Percentiles rank a stretch among this genome's conserved stretches.
phyloP scores from a whole-genome alignment of 2,888 invertebrate genomes.

The Scotopteryx bipunctaria region DNA sequence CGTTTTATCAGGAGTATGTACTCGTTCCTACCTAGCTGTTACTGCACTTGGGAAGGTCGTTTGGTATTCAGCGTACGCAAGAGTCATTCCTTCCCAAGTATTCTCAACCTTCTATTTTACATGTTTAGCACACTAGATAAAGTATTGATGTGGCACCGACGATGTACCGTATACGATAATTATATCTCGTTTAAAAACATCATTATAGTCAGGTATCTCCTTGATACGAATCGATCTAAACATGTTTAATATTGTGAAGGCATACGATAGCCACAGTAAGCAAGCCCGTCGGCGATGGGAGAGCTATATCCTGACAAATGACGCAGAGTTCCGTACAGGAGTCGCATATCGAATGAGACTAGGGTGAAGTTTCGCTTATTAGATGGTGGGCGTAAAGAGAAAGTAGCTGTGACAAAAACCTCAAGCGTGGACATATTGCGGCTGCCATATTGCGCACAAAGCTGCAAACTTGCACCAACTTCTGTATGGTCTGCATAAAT shows the following conservation, averaged over 20 bases:
- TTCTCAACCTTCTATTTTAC: slow-evolving; percentile 48
- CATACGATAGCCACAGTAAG: slow-evolving; percentile 35
- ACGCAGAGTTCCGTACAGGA: slow-evolving; percentile 64
- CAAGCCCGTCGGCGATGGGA: slow-evolving; percentile 32
- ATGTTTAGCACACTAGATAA: slow-evolving; percentile 46
- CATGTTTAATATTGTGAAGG: slow-evolving; percentile 34
- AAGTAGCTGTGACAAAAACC: slow-evolving; percentile 75
- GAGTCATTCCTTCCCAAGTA: slow-evolving; percentile 54
- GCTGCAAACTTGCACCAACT: slow-evolving; percentile 73
- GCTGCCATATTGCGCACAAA: slow-evolving; percentile 61
- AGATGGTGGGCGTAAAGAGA: slow-evolving; percentile 78
- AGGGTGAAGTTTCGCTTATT: slow-evolving; percentile 78
- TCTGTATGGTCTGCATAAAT: slow-evolving; percentile 67
- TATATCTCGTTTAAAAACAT: slow-evolving; percentile 34
- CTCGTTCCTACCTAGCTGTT: slow-evolving; percentile 31
- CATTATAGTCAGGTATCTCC: slow-evolving; percentile 20
- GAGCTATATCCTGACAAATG: slow-evolving; percentile 58
- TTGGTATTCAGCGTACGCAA: slow-evolving; percentile 55
- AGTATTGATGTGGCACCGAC: slow-evolving; percentile 25
- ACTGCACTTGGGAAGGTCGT: slow-evolving; percentile 38
- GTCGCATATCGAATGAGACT: slow-evolving; percentile 76
- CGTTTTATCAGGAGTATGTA: slow-evolving; percentile 47
- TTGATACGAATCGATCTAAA: slow-evolving; percentile 24
- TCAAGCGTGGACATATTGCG: slow-evolving; percentile 73
- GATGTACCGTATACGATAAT: slow-evolving; percentile 30